Percentiles rank a stretch among this genome's conserved stretches.
phyloP scores from a whole-genome alignment of 2,113 vertebrate genomes.

The Callopanchax toddi region DNA sequence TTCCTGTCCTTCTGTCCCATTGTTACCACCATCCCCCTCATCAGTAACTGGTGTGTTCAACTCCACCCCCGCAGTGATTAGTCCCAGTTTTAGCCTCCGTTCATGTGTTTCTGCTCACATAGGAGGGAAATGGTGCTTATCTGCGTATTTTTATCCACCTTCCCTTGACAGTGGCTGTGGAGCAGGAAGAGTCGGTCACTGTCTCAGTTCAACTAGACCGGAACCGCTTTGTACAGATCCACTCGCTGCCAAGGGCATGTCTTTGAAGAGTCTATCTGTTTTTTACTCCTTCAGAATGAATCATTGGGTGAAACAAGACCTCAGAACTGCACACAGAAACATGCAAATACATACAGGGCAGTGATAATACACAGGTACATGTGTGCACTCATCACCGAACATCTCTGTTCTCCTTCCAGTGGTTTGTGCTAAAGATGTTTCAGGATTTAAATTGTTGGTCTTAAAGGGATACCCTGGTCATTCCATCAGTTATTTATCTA shows the following conservation, averaged over 20 bases:
- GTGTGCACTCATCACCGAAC: too few relatives aligned
- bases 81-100: slow-evolving; percentile 3
- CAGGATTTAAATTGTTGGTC: too few relatives aligned
- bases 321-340: too few relatives aligned
- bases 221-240: too few relatives aligned
- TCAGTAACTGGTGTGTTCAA: slow-evolving; percentile 3
- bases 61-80: background rate
- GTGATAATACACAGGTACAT: too few relatives aligned
- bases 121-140: background rate
- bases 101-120: background rate
- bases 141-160: slow-evolving; percentile 11
- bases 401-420: too few relatives aligned
- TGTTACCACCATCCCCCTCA: slow-evolving; percentile 24
- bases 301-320: too few relatives aligned
- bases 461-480: too few relatives aligned
- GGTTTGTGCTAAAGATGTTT: too few relatives aligned
- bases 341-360: too few relatives aligned
- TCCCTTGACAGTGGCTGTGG: slow-evolving; percentile 33
- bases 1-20: background rate
- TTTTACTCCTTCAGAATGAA: slow-evolving; percentile 20
- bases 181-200: slow-evolving; percentile 55
- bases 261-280: slow-evolving; percentile 40
- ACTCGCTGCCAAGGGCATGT: slow-evolving; percentile 24
- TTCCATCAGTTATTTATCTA: too few relatives aligned
- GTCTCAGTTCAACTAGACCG: slow-evolving; percentile 50